A percentile compares a stretch with the other conserved stretches of the same genome.
phyloP scores from a whole-genome alignment of 2,797 vertebrate species.

The Nyctibius grandis region DNA sequence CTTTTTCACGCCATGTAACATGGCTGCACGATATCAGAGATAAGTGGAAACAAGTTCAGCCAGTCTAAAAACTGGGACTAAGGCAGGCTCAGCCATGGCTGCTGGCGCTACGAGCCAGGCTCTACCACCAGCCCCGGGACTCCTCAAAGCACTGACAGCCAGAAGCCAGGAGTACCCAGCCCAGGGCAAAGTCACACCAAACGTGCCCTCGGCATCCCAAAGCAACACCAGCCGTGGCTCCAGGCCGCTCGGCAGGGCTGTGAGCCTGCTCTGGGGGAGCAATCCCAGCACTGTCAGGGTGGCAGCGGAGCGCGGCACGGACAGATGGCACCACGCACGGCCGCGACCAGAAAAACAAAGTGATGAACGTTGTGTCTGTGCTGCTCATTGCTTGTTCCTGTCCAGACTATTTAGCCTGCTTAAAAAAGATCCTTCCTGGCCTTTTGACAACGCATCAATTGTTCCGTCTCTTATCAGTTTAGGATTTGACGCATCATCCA shows the following conservation, averaged over 20 bases:
- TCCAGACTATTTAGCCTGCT: slow-evolving; percentile 20
- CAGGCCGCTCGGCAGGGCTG: background rate
- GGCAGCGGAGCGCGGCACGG: background rate
- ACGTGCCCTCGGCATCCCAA: background rate
- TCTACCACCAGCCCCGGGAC: accelerated
- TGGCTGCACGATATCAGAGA: background rate
- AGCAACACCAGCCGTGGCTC: background rate
- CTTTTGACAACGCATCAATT: background rate
- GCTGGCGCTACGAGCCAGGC: background rate
- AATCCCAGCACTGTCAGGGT: background rate
- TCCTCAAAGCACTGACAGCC: background rate
- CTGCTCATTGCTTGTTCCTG: background rate
- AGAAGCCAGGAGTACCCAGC: background rate
- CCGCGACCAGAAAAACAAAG: background rate
- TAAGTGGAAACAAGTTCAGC: background rate
- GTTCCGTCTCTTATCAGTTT: background rate
- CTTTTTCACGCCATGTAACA: background rate
- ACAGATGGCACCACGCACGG: background rate
- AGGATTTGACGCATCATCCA: background rate
- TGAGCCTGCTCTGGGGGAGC: background rate
- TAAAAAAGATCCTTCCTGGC: background rate
- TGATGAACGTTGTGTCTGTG: background rate
- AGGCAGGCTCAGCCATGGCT: background rate
- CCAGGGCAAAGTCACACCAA: background rate
- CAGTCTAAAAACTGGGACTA: background rate